Conservation (phyloP, 1,140 invertebrate genomes). For the Trinorchestia longiramus region DNA sequence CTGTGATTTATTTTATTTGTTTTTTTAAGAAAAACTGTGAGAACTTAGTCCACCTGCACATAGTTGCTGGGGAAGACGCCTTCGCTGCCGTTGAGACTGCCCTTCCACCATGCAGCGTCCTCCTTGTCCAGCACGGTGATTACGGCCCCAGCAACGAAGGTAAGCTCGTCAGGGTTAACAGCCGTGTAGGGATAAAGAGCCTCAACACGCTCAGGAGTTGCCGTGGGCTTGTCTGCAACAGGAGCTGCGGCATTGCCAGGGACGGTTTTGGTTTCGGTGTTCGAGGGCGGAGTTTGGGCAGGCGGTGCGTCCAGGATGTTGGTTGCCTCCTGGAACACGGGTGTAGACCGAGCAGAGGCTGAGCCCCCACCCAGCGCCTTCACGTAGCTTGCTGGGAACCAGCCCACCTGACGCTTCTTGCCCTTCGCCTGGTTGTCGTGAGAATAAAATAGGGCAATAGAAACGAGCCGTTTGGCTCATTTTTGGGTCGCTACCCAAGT, state of each 20-base stretch:
- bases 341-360: constrained; percentile 63
- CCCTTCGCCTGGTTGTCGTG: constrained; percentile 80
- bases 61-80: constrained; percentile 95
- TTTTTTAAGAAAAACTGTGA: no score
- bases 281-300: constrained; percentile 31
- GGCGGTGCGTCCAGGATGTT: constrained; percentile 63
- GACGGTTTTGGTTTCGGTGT: not conserved
- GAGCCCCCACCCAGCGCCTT: constrained; percentile 77
- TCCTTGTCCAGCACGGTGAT: constrained; percentile 91
- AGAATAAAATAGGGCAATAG: no score
- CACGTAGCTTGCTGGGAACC: constrained; percentile 98
- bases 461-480: no score
- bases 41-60: constrained; percentile 78
- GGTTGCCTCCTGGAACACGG: constrained; percentile 65
- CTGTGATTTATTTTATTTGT: no score
- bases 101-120: constrained; percentile 96
- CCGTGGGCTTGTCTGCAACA: not conserved
- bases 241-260: not conserved
- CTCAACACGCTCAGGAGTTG: constrained; percentile 82
- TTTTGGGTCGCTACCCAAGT: no score
- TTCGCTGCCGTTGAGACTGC: constrained; percentile 86
- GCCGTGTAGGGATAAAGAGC: constrained; percentile 93
- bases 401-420: constrained; percentile 93
- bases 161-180: constrained; percentile 93
- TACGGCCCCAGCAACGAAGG: constrained; percentile 93